Percentiles rank a stretch among this genome's conserved stretches.
phyloP scores from a whole-genome alignment of 2,888 invertebrate genomes.

The Nemapogon koenigi region DNA sequence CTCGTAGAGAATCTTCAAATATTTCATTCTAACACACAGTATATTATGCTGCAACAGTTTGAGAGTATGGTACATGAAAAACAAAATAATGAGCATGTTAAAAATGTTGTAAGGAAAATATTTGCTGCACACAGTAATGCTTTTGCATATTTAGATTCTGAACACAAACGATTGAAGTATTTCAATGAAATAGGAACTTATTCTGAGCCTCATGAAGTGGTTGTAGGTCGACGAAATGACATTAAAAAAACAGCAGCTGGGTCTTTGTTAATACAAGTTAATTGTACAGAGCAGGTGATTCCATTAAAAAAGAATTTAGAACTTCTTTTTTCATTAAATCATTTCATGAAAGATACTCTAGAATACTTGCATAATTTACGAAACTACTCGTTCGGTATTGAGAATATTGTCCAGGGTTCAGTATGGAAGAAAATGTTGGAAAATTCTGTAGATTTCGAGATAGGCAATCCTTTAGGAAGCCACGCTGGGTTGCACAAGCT shows the following conservation, averaged over 20 bases:
- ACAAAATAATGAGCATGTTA: background rate
- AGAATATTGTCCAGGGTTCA: conserved; percentile 11
- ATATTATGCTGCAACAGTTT: conserved; percentile 2
- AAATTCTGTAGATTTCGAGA: conserved; percentile 8
- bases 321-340: conserved; percentile 10
- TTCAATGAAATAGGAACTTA: conserved; percentile 12
- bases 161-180: conserved; percentile 10
- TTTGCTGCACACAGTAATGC: background rate
- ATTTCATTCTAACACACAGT: background rate
- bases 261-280: background rate
- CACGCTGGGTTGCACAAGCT: conserved; percentile 9
- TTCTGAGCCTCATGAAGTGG: conserved; percentile 7
- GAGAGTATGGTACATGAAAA: background rate
- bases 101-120: background rate
- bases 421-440: conserved; percentile 10
- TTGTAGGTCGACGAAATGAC: conserved; percentile 9
- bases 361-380: conserved; percentile 9
- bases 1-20: conserved; percentile 4
- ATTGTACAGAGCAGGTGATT: conserved; percentile 11
- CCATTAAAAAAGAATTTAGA: conserved; percentile 9
- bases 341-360: conserved; percentile 11
- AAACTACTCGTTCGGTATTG: conserved; percentile 8
- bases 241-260: conserved; percentile 2
- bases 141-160: conserved; percentile 7
- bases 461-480: conserved; percentile 8